Percentiles rank a stretch among this genome's conserved stretches.
These are phyloP conservation scores for Nesidiocoris tenuis DNA, from an alignment of 2,888 invertebrate species.

Conservation along the genomic window DNA sequence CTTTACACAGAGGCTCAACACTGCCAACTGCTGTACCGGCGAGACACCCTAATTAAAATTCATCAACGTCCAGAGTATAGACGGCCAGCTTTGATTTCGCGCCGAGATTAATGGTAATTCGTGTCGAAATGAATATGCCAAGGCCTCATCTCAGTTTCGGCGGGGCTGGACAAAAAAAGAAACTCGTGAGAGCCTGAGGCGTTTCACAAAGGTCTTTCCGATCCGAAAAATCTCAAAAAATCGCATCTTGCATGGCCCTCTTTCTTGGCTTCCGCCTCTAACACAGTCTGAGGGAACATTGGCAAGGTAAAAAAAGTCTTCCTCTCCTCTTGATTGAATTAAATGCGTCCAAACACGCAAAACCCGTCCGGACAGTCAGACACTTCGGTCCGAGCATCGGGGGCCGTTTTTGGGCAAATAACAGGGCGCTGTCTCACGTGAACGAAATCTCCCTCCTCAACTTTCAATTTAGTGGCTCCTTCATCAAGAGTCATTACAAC, in stretches of 20 bases:
- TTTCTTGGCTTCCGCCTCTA: no score
- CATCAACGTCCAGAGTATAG: slow-evolving; percentile 14
- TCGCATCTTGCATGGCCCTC: slow-evolving; percentile 44
- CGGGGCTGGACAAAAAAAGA: not conserved
- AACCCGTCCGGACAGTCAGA: slow-evolving; percentile 35
- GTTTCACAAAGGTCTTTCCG: not conserved
- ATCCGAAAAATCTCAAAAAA: slow-evolving; percentile 23
- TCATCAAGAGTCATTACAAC: slow-evolving; percentile 42
- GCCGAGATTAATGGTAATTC: slow-evolving; percentile 29
- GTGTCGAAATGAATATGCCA: slow-evolving; percentile 20
- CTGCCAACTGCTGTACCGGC: slow-evolving; percentile 1
- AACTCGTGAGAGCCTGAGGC: slow-evolving; percentile 1
- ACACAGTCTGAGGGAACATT: not conserved
- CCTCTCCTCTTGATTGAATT: slow-evolving; percentile 48
- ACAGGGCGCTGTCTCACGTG: slow-evolving; percentile 48
- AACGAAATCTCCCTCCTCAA: slow-evolving; percentile 17
- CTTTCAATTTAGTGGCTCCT: slow-evolving; percentile 39
- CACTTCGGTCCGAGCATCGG: not conserved
- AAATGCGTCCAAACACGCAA: slow-evolving; percentile 48
- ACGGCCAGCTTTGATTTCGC: slow-evolving; percentile 10
- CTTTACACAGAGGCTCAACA: slow-evolving; percentile 14
- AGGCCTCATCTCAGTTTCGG: not conserved
- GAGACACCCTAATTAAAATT: slow-evolving; percentile 30
- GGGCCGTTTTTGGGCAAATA: slow-evolving; percentile 45
- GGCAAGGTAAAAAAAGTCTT: not conserved